Base-by-base conservation (phyloP, 2,113 vertebrate species). In the Oncorhynchus nerka region DNA sequence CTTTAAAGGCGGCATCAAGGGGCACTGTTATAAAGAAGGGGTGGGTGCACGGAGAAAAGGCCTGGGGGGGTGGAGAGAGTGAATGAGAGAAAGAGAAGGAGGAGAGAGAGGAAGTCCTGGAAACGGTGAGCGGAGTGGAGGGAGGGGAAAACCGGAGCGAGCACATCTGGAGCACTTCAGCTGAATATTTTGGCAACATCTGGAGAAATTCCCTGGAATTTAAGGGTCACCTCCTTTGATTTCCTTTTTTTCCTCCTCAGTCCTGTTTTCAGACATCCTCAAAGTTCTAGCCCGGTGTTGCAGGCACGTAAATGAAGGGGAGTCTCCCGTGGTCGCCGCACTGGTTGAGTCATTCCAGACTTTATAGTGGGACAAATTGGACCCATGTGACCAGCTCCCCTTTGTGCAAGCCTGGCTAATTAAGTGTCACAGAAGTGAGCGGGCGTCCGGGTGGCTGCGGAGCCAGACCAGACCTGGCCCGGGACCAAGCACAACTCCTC, bases 111-210 rank as follows among this genome's bases (percentile, higher is more conserved):
- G 49, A 24, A 16, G n/a, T 26, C 5, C 51, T 55, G 16, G 30
- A 77, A 68, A 66, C 39, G 22, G 48, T 71, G 61, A 62, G 75
- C 28, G 51, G 69, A 7, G 39, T 11, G 2, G 39, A 45, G 39
- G 39, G 39, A 45, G 39, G 39, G 19, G 24, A 22, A 71, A 55
- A 55, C 51, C 16, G 1, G 1, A 55, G 57, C 24, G 32, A 70
- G 82, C 89, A 92, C 93, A 94, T 93, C 93, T 94, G 93, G 93
- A 93, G 90, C 80, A 87, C 85, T 90, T 92, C 89, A 92, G 85
- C 83, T 80, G 87, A 91, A 89, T 89, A 91, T 93, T 92, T 93
- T 76, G 78, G 48, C 84, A 93, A 92, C 92, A 93, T 94, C 93
- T 94, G 92, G 92, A 92, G 90, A 91, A 91, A 90, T 91, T 88